These are phyloP conservation scores for Hydrolagus affinis DNA, from an alignment of 2,113 vertebrate genomes.

Conservation along the genomic window DNA sequence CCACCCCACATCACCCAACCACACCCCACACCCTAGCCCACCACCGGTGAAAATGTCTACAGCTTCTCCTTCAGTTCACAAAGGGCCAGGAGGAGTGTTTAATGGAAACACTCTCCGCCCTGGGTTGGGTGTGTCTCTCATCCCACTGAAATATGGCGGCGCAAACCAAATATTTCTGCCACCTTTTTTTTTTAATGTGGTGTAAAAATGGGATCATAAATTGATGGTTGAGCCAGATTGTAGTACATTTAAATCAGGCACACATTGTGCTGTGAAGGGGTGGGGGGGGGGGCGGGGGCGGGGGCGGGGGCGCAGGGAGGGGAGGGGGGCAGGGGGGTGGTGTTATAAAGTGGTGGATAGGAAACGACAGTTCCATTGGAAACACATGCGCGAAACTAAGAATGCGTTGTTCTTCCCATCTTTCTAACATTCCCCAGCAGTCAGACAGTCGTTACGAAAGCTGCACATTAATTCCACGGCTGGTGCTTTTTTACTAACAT, in stretches of 20 bases:
- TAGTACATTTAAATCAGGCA: slow-evolving; percentile 13
- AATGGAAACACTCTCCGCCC: background rate
- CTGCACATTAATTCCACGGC: slow-evolving; percentile 15
- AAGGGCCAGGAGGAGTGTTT: slow-evolving; percentile 1
- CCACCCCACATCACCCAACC: too few relatives aligned
- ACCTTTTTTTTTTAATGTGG: slow-evolving; percentile 20
- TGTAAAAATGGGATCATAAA: slow-evolving; percentile 29
- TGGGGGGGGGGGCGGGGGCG: too few relatives aligned
- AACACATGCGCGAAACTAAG: slow-evolving; percentile 27
- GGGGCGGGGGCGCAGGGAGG: too few relatives aligned
- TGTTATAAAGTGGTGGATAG: slow-evolving; percentile 28
- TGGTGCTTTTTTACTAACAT: background rate
- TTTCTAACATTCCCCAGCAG: slow-evolving; percentile 13
- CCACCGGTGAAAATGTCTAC: background rate
- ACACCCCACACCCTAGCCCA: background rate
- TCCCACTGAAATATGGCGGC: slow-evolving; percentile 23
- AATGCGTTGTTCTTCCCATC: slow-evolving; percentile 22
- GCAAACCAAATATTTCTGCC: background rate
- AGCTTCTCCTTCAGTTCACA: slow-evolving; percentile 10
- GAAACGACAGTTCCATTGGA: slow-evolving; percentile 28
- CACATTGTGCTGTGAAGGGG: slow-evolving; percentile 28
- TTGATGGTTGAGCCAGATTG: slow-evolving; percentile 24
- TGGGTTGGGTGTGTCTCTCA: slow-evolving; percentile 1
- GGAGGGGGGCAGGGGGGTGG: slow-evolving; percentile 23
- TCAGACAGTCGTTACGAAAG: slow-evolving; percentile 10